These are phyloP conservation scores for Glaucomys volans DNA, from an alignment of 2,113 vertebrate genomes.

Conservation along the genomic window DNA sequence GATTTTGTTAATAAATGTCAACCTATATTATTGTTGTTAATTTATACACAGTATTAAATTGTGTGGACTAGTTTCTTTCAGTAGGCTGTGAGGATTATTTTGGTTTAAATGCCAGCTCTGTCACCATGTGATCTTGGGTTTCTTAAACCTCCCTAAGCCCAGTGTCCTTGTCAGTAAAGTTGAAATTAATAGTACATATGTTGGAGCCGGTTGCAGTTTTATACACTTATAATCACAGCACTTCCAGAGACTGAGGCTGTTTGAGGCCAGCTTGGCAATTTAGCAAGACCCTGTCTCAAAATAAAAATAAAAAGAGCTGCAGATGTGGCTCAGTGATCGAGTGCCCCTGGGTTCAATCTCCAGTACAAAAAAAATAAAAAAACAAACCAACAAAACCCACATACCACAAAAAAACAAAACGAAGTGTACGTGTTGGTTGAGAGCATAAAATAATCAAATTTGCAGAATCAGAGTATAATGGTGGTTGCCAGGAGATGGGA, in stretches of 20 bases:
- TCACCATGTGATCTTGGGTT: background rate
- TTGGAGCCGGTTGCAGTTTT: background rate
- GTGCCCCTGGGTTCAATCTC: no score
- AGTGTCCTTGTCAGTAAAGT: background rate
- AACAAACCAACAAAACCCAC: no score
- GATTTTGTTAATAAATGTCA: background rate
- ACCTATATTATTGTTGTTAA: background rate
- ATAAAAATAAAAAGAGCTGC: background rate
- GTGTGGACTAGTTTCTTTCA: background rate
- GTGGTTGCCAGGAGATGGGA: background rate
- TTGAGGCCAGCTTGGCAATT: background rate
- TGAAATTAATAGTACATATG: background rate
- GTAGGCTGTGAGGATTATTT: background rate
- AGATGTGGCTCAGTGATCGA: background rate
- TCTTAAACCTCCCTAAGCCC: background rate
- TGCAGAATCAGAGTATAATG: background rate
- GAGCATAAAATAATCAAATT: background rate
- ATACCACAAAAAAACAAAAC: no score
- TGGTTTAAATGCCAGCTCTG: background rate
- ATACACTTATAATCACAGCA: background rate
- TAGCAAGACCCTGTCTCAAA: background rate
- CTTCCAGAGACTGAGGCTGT: background rate
- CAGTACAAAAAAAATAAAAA: no score
- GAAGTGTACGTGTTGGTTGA: background rate
- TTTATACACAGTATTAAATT: background rate